phyloP scores from a whole-genome alignment of 2,888 invertebrate genomes.

The Hirudinaria manillensis region DNA sequence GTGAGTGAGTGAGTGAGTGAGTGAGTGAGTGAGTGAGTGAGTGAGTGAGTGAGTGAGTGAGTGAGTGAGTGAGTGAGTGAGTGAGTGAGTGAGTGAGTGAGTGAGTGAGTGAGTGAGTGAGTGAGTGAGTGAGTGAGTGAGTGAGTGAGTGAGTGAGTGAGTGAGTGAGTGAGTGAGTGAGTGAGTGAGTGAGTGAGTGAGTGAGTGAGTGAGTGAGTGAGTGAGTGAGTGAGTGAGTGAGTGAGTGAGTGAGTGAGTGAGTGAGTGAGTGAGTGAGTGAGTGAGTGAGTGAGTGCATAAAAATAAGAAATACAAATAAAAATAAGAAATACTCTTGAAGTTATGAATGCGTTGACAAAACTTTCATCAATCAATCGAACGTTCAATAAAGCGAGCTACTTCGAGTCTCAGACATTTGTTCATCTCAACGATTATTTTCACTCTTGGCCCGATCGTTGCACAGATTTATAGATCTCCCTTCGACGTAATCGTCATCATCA shows the following conservation, averaged over 20 bases:
- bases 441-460: too few species aligned
- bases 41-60: constrained; percentile 17
- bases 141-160: constrained; percentile 60
- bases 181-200: not conserved
- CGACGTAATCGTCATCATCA: constrained; percentile 28
- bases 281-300: not conserved
- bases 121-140: constrained; percentile 12
- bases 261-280: constrained; percentile 57
- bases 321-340: not conserved
- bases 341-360: not conserved
- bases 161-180: constrained; percentile 13
- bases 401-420: too few species aligned
- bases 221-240: constrained; percentile 11
- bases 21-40: constrained; percentile 25
- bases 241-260: constrained; percentile 52
- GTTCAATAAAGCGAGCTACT: too few species aligned
- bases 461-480: not conserved
- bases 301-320: not conserved
- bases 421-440: too few species aligned
- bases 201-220: constrained; percentile 21
- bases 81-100: constrained; percentile 21
- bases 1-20: constrained; percentile 14
- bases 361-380: not conserved
- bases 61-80: constrained; percentile 8
- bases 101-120: constrained; percentile 18